phyloP scores from a whole-genome alignment of 2,797 vertebrate genomes.

The Hydrolagus colliei region DNA sequence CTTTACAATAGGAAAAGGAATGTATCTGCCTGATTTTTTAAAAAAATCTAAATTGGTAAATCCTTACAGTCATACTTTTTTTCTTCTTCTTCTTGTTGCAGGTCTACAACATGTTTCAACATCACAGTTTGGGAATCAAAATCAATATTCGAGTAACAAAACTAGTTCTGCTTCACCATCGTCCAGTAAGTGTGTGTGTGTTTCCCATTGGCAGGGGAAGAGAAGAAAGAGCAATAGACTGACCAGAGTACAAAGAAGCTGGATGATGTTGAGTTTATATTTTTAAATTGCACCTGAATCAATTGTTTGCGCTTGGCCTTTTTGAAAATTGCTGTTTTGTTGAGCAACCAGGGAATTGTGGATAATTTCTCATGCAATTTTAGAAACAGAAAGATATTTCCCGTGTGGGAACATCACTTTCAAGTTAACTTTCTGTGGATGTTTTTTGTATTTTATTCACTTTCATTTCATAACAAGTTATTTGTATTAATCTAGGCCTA shows the following conservation, averaged over 20 bases:
- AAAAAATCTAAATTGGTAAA: too few species aligned
- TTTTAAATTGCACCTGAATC: too few species aligned
- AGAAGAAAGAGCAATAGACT: too few species aligned
- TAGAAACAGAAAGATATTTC: not conserved
- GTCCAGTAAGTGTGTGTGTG: conserved; percentile 69
- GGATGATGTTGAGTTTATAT: too few species aligned
- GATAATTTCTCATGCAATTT: not conserved
- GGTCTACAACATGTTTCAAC: conserved; percentile 97
- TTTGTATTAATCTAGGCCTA: too few species aligned
- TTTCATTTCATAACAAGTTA: not conserved
- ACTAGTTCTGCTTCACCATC: conserved; percentile 77
- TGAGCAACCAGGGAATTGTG: not conserved
- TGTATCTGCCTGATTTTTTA: too few species aligned
- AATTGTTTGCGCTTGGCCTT: too few species aligned
- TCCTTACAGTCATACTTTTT: not conserved
- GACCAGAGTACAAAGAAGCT: too few species aligned
- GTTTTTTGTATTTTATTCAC: not conserved
- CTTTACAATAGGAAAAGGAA: too few species aligned
- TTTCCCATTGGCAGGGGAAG: too few species aligned
- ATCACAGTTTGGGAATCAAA: conserved; percentile 79
- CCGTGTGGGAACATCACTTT: too few species aligned
- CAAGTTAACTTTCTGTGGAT: not conserved
- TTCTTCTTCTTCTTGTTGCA: conserved; percentile 45
- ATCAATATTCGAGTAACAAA: conserved; percentile 85
- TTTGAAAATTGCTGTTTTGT: not conserved